Evolutionary conservation across 2,888 invertebrate species (phyloP), one percentile per base, ranked within the genome.

Genomic region (Phengaris arion): DNA sequence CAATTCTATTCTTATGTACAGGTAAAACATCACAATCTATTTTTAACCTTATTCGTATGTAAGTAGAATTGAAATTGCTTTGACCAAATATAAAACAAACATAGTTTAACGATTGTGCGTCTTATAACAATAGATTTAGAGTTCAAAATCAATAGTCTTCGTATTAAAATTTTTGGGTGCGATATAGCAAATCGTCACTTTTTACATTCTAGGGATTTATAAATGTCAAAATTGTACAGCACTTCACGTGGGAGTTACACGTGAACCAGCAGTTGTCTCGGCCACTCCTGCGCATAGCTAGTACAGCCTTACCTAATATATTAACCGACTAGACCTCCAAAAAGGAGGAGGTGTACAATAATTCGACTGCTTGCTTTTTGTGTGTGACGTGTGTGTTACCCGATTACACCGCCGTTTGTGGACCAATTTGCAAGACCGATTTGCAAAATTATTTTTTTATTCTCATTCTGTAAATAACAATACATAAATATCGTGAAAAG

Each of bases 1-100:
- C 90, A 90, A 89, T 77, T 90, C 91, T 91, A 91, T 90, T 91
- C 87, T 89, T 86, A 87, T 82, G 82, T 82, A 83, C 83, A 82
- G 80, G 80, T 81, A 59, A 70, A 77, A 55, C 74, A 76, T 64
- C 22, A 51, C 79, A 78, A 77, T 15, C 68, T 8, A 80, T 77
- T 79, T 73, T 78, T 48, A 76, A 77, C 76, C 80, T 70, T 79
- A 80, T 68, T 0, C 0, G 0, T 5, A 55, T 51, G 5, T 6
- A 0, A 0, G 48, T 77, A 79, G 51, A 78, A 74, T 59, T 70
- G 54, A 80, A 74, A 78, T 79, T 80, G 52, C 57, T 68, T 74
- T 79, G 77, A 55, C 74, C 1, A 75, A 74, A 72, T 22, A 52
- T 52, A 8, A 46, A 4, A 2, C 5, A 5, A 10, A 52, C 6